Percentiles rank a stretch among this genome's conserved stretches.
Evolutionary conservation across 2,888 invertebrate genomes (phyloP).

Genomic region (Alentia gelatinosa): DNA sequence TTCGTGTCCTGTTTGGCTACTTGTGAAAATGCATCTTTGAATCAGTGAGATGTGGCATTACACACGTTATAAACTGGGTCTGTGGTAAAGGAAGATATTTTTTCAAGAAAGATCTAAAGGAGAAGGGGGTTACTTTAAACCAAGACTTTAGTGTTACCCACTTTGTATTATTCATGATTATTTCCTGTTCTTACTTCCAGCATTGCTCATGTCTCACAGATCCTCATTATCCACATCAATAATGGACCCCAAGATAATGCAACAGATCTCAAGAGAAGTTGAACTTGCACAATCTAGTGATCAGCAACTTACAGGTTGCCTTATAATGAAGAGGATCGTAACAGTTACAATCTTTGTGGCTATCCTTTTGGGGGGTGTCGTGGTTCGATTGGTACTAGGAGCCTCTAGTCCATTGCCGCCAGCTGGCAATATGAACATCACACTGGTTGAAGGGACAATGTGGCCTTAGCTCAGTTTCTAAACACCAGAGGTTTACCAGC

Average conservation of each 20-base stretch:
- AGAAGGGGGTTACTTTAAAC: too few relatives aligned
- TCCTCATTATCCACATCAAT: background rate
- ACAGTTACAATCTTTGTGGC: background rate
- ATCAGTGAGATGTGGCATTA: too few relatives aligned
- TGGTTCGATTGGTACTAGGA: background rate
- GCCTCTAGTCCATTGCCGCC: background rate
- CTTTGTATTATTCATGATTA: too few relatives aligned
- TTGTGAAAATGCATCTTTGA: too few relatives aligned
- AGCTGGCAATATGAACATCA: background rate
- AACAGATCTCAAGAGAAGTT: background rate
- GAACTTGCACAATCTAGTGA: background rate
- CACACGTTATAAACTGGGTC: too few relatives aligned
- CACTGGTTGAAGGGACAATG: background rate
- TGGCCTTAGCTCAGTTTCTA: too few relatives aligned
- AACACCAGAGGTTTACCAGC: too few relatives aligned
- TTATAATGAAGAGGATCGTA: background rate
- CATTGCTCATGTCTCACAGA: background rate
- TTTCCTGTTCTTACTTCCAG: background rate
- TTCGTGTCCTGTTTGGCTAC: too few relatives aligned
- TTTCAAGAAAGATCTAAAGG: too few relatives aligned
- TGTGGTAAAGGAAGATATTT: too few relatives aligned
- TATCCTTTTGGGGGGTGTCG: background rate
- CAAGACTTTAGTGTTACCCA: too few relatives aligned
- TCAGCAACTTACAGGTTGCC: background rate
- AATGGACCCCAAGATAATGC: background rate